Conservation (phyloP, 2,113 vertebrate genomes). For the Odontesthes bonariensis region DNA sequence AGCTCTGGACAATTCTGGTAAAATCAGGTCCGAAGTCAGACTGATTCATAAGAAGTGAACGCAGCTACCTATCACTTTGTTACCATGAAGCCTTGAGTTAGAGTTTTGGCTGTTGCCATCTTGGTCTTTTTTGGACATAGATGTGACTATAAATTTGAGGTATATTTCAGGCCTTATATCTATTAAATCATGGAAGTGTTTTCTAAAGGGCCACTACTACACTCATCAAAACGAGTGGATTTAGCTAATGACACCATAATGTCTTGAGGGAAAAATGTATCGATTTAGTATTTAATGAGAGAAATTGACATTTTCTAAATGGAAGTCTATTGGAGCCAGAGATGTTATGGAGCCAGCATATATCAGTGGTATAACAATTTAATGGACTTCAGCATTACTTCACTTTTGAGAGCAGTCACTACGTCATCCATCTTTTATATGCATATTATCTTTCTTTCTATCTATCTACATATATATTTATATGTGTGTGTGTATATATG, state of each 20-base stretch:
- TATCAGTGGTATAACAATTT: background rate
- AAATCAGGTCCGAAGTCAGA: background rate
- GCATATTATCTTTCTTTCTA: too few species aligned
- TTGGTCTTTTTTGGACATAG: background rate
- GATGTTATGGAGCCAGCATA: background rate
- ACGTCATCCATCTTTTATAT: too few species aligned
- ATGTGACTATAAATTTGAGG: background rate
- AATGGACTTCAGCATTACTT: background rate
- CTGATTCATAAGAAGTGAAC: background rate
- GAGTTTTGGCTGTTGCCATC: too few species aligned
- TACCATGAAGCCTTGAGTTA: too few species aligned
- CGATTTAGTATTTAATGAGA: too few species aligned
- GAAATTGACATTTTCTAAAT: background rate
- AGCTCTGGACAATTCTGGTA: background rate
- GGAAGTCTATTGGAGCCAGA: background rate
- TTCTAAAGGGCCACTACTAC: background rate
- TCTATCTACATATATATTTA: too few species aligned
- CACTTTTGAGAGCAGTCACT: background rate
- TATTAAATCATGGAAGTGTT: background rate
- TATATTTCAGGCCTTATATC: too few species aligned
- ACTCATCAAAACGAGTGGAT: background rate
- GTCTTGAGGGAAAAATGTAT: background rate
- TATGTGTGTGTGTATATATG: too few species aligned
- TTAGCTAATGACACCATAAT: background rate
- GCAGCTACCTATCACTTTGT: background rate